Evolutionary conservation across 1,140 invertebrate species (phyloP), one percentile per base, ranked within the genome.

Genomic region (Acromyrmex heyeri): DNA sequence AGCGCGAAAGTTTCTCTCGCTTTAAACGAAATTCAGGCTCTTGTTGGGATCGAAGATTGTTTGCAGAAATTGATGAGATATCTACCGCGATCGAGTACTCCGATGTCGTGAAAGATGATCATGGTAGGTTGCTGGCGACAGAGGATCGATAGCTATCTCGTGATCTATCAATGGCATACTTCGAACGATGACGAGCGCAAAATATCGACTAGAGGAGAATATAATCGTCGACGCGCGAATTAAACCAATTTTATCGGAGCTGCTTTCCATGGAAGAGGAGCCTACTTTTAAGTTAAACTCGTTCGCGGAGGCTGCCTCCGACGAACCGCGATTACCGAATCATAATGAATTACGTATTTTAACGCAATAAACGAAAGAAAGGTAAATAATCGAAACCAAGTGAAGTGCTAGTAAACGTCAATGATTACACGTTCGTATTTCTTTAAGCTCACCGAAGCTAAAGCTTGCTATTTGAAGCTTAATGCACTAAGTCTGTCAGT

Each of bases 201-300:
- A 75, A 73, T 67, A 62, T 14, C 7, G 12, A 21, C 50, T 57
- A 55, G 70, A 87, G 69, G 30, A 34, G 38, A 48, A n/a, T 16
- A 38, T 48, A 73, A 83, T 75, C 38, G 24, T 48, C 48, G 62
- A 48, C 44, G 53, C 30, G 38, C 77, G 69, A 83, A 83, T 88
- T 88, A 87, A 88, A 87, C 61, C 76, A 64, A 83, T 88, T 88
- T 88, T 75, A 53, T 75, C 77, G 48, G 38, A 34, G n/a, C 65
- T 53, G 27, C 73, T 55, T 30, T 44, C 38, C n/a, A 18, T 38
- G 44, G 2, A 34, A 77, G 24, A 65, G 67, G 24, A 65, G 67
- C 55, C 67, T 62, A 69, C 59, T 88, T 85, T 89, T 88, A 88
- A 89, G 72, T 89, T 88, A 85, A 87, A 88, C 72, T 85, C 72